These are phyloP conservation scores for Astreopora myriophthalma DNA, from an alignment of 64 coral and sea anemone species.

Conservation along the genomic window DNA sequence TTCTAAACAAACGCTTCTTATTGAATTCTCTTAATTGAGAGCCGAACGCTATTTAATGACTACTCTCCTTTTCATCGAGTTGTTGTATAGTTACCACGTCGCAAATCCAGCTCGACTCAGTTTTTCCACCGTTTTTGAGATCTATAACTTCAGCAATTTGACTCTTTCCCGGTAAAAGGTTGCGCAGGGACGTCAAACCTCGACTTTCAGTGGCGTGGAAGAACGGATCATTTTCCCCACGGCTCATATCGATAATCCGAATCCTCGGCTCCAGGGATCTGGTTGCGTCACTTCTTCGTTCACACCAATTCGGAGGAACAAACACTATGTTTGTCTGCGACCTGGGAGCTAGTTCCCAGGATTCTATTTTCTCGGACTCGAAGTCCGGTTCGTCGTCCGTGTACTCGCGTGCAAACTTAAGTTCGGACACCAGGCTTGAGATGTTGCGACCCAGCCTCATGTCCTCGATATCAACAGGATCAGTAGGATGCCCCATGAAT, in stretches of 20 bases:
- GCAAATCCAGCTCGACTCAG: not conserved
- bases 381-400: constrained; percentile 30
- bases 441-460: not conserved
- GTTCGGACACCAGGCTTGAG: not conserved
- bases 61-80: not conserved
- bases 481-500: not conserved
- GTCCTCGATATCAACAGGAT: not conserved
- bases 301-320: not conserved
- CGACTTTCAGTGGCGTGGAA: not conserved
- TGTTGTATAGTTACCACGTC: not conserved
- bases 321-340: constrained; percentile 16
- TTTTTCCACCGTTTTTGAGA: not conserved
- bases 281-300: not conserved
- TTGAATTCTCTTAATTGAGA: not conserved
- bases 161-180: not conserved
- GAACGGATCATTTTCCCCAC: not conserved
- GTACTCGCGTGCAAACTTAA: constrained; percentile 1
- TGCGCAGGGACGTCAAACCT: not conserved
- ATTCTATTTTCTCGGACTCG: constrained; percentile 7
- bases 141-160: not conserved
- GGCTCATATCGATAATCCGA: not conserved
- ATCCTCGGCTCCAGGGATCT: not conserved
- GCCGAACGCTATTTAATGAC: not conserved
- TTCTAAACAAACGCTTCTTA: too few species aligned
- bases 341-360: constrained; percentile 3